Percentiles rank a stretch among this genome's conserved stretches.
These are phyloP conservation scores for Lasioglossum albipes DNA, from an alignment of 1,140 invertebrate species.

Conservation along the genomic window DNA sequence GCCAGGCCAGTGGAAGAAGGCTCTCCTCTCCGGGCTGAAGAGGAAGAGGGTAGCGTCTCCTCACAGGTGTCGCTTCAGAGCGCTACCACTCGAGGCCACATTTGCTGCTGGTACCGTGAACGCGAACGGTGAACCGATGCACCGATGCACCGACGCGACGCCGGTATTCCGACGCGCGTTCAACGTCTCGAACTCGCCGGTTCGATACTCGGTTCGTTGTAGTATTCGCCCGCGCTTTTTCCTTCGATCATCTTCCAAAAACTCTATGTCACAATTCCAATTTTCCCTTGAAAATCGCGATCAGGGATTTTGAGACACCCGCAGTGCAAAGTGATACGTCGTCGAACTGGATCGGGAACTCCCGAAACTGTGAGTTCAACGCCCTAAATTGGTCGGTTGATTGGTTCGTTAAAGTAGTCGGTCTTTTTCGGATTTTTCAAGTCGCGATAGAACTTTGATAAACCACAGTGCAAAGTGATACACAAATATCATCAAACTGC, in stretches of 20 bases:
- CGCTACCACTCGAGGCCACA: conserved; percentile 64
- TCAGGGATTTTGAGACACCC: no score
- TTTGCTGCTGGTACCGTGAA: conserved; percentile 65
- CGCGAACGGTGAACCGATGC: conserved; percentile 65
- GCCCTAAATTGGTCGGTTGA: no score
- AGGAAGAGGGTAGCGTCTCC: conserved; percentile 67
- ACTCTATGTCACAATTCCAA: neutral
- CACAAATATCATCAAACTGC: no score
- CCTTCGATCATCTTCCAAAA: no score
- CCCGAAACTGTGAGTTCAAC: no score
- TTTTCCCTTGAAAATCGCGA: no score
- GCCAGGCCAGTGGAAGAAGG: conserved; percentile 31
- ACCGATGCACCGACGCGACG: conserved; percentile 59
- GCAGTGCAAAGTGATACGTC: no score
- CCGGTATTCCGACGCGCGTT: conserved; percentile 49
- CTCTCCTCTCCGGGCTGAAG: conserved; percentile 43
- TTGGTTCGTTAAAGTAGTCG: no score
- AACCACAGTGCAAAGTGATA: neutral
- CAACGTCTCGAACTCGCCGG: conserved; percentile 22
- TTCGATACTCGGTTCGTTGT: neutral
- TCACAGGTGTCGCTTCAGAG: conserved; percentile 67
- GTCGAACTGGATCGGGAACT: no score
- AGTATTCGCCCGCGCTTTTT: neutral
- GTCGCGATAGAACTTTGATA: no score
- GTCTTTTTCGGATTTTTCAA: no score